Evolutionary conservation across 2,888 invertebrate species (phyloP).

Genomic region (Noctua fimbriata): DNA sequence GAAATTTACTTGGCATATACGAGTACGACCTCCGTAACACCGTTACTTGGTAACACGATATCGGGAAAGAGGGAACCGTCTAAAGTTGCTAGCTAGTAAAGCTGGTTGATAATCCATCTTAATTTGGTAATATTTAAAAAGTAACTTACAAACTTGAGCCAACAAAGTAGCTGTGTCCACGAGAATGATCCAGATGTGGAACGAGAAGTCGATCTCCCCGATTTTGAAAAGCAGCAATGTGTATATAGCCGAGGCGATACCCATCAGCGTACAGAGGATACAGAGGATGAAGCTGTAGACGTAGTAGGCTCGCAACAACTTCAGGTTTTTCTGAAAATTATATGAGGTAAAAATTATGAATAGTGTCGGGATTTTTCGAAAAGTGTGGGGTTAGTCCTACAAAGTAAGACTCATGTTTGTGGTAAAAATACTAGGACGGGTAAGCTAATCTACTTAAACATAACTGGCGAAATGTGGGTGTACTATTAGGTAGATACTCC

Average conservation of each 20-base stretch:
- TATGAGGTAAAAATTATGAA: too few relatives aligned
- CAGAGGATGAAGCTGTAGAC: conserved; percentile 41
- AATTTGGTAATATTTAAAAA: not conserved
- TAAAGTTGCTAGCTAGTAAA: not conserved
- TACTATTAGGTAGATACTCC: too few relatives aligned
- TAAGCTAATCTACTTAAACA: too few relatives aligned
- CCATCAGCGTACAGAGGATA: not conserved
- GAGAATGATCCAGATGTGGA: conserved; percentile 24
- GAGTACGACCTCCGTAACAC: not conserved
- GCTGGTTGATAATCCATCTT: not conserved
- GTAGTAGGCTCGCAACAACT: conserved; percentile 37
- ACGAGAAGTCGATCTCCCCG: not conserved
- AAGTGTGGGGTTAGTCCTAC: not conserved
- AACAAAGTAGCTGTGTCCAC: conserved; percentile 21
- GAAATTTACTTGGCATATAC: too few relatives aligned
- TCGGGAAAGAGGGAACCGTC: not conserved
- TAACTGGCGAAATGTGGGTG: too few relatives aligned
- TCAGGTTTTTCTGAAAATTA: conserved; percentile 40
- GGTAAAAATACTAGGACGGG: too few relatives aligned
- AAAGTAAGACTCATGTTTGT: not conserved
- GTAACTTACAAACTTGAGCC: conserved; percentile 41
- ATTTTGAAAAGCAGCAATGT: not conserved
- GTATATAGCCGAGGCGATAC: not conserved
- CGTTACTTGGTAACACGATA: not conserved
- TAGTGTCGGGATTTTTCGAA: not conserved